phyloP scores from a whole-genome alignment of 2,113 vertebrate genomes.

The Hiodon tergisus region DNA sequence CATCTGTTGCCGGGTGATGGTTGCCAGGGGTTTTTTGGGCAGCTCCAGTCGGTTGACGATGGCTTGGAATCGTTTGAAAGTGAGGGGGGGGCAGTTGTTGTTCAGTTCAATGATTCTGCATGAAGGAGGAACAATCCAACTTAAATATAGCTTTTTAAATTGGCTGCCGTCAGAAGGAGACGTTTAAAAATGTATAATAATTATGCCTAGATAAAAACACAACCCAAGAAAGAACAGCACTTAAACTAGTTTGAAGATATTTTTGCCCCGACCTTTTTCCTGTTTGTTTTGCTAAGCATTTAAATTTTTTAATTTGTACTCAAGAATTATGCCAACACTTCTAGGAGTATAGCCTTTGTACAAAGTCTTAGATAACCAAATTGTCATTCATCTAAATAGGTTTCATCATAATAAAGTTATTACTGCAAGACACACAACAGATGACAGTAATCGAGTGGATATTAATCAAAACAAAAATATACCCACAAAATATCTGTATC shows the following conservation, averaged over 20 bases:
- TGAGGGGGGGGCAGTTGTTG: conserved; percentile 37
- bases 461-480: background rate
- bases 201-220: no score
- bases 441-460: background rate
- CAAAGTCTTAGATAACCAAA: no score
- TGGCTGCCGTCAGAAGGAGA: background rate
- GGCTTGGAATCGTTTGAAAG: conserved; percentile 43
- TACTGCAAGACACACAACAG: no score
- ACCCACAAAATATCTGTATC: background rate
- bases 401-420: no score
- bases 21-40: conserved; percentile 32
- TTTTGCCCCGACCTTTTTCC: no score
- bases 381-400: no score
- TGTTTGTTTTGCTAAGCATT: no score
- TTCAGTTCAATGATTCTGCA: conserved; percentile 43
- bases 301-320: no score
- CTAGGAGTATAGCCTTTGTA: no score
- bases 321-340: no score
- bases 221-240: no score
- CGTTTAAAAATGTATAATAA: background rate
- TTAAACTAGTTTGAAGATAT: no score
- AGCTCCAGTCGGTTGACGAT: conserved; percentile 37
- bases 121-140: background rate
- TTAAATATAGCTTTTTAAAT: background rate
- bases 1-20: conserved; percentile 28